Evolutionary conservation across 2,797 vertebrate species (phyloP).

Genomic region (Myotis findleyi): DNA sequence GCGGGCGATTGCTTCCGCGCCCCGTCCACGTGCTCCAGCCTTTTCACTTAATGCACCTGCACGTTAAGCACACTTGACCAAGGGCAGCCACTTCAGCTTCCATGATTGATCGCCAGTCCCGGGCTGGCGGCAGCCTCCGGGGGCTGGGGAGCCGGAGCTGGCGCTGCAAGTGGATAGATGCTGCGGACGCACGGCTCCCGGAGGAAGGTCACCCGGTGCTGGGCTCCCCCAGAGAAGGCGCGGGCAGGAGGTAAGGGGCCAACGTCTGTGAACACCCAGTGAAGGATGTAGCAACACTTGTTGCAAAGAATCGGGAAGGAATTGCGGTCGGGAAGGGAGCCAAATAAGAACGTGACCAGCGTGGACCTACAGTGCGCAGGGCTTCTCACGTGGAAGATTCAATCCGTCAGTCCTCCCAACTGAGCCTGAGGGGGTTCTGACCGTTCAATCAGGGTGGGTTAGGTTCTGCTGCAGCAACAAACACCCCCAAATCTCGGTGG

Average conservation of each 20-base stretch:
- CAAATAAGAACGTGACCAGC: rapidly evolving
- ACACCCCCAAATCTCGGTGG: neutral
- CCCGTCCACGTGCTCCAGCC: rapidly evolving
- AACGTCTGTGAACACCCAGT: neutral
- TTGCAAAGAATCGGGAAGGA: neutral
- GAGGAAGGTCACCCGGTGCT: neutral
- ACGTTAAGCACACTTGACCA: neutral
- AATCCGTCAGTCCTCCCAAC: too few relatives aligned
- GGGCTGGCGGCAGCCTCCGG: neutral
- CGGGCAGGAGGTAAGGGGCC: neutral
- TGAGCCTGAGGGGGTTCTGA: neutral
- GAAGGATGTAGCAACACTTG: neutral
- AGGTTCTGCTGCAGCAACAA: neutral
- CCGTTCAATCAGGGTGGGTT: neutral
- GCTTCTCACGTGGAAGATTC: rapidly evolving
- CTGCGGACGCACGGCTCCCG: rapidly evolving
- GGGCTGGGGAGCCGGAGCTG: rapidly evolving
- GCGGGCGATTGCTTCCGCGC: rapidly evolving
- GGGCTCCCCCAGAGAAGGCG: neutral
- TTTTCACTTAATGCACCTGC: neutral
- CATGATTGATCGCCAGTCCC: rapidly evolving
- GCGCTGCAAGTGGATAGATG: neutral
- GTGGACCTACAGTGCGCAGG: rapidly evolving
- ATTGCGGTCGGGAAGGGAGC: neutral
- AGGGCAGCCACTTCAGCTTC: neutral